A percentile compares a stretch with the other conserved stretches of the same genome.
Evolutionary conservation across 2,113 vertebrate genomes (phyloP).

Genomic region (Psilopogon haemacephalus): DNA sequence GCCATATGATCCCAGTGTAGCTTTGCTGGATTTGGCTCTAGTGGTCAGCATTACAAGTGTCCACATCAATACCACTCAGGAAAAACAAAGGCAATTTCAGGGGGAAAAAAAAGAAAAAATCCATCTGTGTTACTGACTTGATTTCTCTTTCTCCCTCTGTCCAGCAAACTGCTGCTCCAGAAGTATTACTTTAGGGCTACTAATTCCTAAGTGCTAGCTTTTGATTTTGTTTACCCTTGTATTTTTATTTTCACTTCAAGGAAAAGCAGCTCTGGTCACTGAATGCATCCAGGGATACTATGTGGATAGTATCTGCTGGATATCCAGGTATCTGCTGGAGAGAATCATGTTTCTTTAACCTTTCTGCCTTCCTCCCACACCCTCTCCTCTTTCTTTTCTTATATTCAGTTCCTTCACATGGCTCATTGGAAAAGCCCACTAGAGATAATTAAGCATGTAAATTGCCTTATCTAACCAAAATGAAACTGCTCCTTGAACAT

Average conservation of each 20-base stretch:
- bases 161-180: neutral
- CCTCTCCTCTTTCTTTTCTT: neutral
- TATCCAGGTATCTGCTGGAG: neutral
- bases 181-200: neutral
- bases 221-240: neutral
- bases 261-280: neutral
- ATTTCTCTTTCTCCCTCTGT: neutral
- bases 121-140: neutral
- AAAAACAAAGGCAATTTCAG: neutral
- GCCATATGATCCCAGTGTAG: neutral
- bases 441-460: slow-evolving; percentile 8
- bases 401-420: neutral
- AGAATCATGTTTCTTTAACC: neutral
- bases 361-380: neutral
- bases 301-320: neutral
- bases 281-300: neutral
- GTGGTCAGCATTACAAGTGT: rapidly evolving
- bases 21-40: neutral
- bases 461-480: neutral
- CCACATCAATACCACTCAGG: neutral
- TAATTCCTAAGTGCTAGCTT: neutral
- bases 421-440: neutral
- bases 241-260: neutral
- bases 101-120: neutral
- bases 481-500: neutral